Percentiles rank a stretch among this genome's conserved stretches.
These are phyloP conservation scores for Nasonia giraulti DNA, from an alignment of 1,140 invertebrate species.

Conservation along the genomic window DNA sequence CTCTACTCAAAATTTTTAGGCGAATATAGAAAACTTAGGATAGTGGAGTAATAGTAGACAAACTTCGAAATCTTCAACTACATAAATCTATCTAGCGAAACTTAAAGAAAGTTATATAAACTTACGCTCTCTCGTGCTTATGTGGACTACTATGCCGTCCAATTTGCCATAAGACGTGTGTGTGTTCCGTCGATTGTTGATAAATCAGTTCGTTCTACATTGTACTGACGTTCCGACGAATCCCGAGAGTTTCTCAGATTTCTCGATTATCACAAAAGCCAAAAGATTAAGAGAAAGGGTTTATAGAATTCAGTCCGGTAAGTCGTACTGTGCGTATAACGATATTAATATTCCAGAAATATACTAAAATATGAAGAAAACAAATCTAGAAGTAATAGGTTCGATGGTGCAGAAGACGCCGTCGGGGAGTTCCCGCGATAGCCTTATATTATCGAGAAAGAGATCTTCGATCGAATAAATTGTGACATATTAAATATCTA, in stretches of 20 bases:
- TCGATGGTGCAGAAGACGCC: not conserved
- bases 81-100: not conserved
- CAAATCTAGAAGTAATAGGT: not conserved
- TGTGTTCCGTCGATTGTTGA: not conserved
- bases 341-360: not conserved
- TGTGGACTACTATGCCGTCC: constrained; percentile 16
- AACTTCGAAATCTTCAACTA: not conserved
- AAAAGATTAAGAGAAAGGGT: not conserved
- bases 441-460: constrained; percentile 17
- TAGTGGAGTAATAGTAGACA: not conserved
- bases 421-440: not conserved
- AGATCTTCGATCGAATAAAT: not conserved
- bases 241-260: not conserved
- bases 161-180: not conserved
- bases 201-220: not conserved
- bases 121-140: not conserved
- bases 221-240: not conserved
- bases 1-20: not conserved
- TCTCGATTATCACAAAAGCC: not conserved
- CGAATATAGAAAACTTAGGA: not conserved
- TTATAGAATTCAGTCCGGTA: not conserved
- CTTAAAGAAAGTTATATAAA: not conserved
- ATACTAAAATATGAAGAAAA: not conserved
- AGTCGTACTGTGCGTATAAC: not conserved
- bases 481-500: not conserved